These are phyloP conservation scores for Gymnopithys bicolor DNA, from an alignment of 2,797 vertebrate genomes.

Conservation along the genomic window DNA sequence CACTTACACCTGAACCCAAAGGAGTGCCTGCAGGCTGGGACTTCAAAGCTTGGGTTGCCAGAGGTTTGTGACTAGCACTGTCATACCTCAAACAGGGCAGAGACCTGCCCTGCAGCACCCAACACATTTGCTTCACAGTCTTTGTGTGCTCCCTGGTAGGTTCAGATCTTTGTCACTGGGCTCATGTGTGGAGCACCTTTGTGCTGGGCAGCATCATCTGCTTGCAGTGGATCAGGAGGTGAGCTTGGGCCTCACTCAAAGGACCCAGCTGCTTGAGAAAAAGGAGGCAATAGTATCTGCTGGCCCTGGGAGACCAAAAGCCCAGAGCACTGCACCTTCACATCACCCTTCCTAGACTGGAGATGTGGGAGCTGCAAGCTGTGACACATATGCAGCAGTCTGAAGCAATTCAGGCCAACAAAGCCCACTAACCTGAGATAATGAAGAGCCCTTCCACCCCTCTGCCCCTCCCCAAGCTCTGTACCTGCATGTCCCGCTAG, in stretches of 20 bases:
- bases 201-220: background rate
- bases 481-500: slow-evolving; percentile 96
- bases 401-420: background rate
- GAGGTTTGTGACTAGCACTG: background rate
- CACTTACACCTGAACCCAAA: background rate
- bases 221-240: background rate
- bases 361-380: background rate
- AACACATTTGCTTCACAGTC: background rate
- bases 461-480: background rate
- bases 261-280: background rate
- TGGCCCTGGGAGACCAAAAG: background rate
- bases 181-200: background rate
- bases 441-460: background rate
- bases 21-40: background rate
- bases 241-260: background rate
- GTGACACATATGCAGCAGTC: background rate
- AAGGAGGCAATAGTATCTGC: background rate
- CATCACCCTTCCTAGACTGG: background rate
- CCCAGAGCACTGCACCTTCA: background rate
- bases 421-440: background rate
- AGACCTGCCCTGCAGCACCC: background rate
- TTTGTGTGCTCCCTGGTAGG: background rate
- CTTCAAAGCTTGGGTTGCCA: background rate
- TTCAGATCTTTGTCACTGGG: background rate
- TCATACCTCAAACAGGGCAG: background rate